A percentile compares a stretch with the other conserved stretches of the same genome.
phyloP scores from a whole-genome alignment of 2,888 invertebrate species.

The Dasypolia templi region DNA sequence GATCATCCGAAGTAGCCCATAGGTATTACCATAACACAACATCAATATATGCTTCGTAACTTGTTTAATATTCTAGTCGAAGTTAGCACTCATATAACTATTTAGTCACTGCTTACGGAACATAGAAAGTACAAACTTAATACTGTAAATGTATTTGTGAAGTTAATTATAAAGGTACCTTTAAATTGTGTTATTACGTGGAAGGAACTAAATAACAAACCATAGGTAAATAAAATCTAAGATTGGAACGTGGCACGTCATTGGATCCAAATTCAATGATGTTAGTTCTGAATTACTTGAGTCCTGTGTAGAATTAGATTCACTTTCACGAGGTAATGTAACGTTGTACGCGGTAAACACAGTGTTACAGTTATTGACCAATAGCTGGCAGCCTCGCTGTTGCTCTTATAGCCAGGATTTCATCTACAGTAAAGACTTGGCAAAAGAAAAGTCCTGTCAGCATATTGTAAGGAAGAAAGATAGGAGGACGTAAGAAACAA shows the following conservation, averaged over 20 bases:
- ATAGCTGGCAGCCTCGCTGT: background rate
- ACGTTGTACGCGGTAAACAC: constrained; percentile 32
- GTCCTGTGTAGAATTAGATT: constrained; percentile 74
- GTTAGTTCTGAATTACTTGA: constrained; percentile 60
- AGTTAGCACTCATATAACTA: constrained; percentile 13
- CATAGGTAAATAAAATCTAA: background rate
- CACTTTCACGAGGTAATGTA: constrained; percentile 76
- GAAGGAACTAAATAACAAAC: background rate
- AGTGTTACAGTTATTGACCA: constrained; percentile 5
- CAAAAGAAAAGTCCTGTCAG: background rate
- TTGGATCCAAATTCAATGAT: background rate
- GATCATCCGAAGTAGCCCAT: background rate
- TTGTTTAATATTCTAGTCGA: constrained; percentile 41
- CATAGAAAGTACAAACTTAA: constrained; percentile 41
- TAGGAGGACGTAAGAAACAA: background rate
- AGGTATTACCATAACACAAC: background rate
- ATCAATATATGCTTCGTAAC: constrained; percentile 1
- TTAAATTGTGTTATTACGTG: background rate
- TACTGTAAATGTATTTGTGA: constrained; percentile 1
- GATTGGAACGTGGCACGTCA: constrained; percentile 26
- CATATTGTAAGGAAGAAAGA: background rate
- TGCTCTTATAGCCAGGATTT: background rate
- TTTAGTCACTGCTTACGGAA: constrained; percentile 37
- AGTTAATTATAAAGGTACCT: background rate
- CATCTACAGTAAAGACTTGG: background rate